phyloP scores from a whole-genome alignment of 1,140 invertebrate species.

The Trachymyrmex septentrionalis region DNA sequence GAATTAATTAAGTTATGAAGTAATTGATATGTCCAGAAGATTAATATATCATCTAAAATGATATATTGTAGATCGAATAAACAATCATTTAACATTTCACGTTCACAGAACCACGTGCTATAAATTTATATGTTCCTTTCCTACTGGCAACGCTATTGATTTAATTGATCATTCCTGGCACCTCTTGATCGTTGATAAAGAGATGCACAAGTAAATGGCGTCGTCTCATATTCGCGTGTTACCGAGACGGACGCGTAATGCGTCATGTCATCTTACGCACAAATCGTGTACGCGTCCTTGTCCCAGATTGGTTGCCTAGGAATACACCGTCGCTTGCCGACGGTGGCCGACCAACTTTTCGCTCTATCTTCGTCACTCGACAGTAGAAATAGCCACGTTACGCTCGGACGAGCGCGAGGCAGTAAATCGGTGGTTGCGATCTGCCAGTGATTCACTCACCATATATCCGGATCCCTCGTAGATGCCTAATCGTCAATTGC shows the following conservation, averaged over 20 bases:
- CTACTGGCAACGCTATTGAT: conserved; percentile 20
- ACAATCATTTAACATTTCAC: conserved; percentile 21
- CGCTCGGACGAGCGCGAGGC: conserved; percentile 67
- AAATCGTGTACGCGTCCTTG: conserved; percentile 80
- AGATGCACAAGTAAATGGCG: conserved; percentile 23
- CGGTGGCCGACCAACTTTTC: conserved; percentile 79
- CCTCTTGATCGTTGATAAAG: background rate
- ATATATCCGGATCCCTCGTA: background rate
- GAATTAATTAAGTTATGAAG: conserved; percentile 5
- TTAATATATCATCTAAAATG: conserved; percentile 3
- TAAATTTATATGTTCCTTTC: conserved; percentile 21
- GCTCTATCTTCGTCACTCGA: conserved; percentile 74
- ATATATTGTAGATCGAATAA: conserved; percentile 31
- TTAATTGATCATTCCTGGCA: conserved; percentile 20
- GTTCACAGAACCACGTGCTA: background rate
- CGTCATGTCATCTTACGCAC: conserved; percentile 69
- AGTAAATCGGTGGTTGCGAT: conserved; percentile 53
- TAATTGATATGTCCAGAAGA: background rate
- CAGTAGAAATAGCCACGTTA: conserved; percentile 78
- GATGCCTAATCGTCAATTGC: conserved; percentile 11
- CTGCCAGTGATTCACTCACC: background rate
- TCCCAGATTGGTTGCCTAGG: conserved; percentile 78
- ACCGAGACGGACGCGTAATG: conserved; percentile 52
- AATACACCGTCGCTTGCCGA: conserved; percentile 73
- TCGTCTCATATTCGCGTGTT: conserved; percentile 46